Conservation (phyloP, 2,888 invertebrate genomes). For the Meloe dianella region DNA sequence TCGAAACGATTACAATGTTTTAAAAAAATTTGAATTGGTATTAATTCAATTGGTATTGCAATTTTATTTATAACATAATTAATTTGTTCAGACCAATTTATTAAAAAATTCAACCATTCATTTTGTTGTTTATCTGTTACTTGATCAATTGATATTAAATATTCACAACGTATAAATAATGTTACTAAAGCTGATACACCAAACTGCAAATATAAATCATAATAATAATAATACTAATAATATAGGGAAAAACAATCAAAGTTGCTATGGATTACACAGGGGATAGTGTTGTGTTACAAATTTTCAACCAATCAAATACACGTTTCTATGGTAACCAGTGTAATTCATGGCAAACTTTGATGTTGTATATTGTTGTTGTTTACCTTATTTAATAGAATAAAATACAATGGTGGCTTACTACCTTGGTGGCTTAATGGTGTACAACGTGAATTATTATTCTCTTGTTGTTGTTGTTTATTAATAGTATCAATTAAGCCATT, state of each 20-base stretch:
- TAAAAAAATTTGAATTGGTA: constrained; percentile 51
- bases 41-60: constrained; percentile 52
- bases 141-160: constrained; percentile 55
- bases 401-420: constrained; percentile 56
- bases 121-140: constrained; percentile 50
- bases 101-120: constrained; percentile 64
- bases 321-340: too few relatives aligned
- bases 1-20: constrained; percentile 52
- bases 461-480: too few relatives aligned
- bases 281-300: too few relatives aligned
- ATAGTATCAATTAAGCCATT: constrained; percentile 52
- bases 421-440: constrained; percentile 57
- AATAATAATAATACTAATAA: too few relatives aligned
- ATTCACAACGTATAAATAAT: constrained; percentile 62
- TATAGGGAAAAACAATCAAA: too few relatives aligned
- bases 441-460: constrained; percentile 51
- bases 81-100: constrained; percentile 60
- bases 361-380: too few relatives aligned
- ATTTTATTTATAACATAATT: constrained; percentile 43
- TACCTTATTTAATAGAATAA: constrained; percentile 63
- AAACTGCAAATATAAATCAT: too few relatives aligned
- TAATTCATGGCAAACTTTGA: too few relatives aligned
- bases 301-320: too few relatives aligned
- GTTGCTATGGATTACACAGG: too few relatives aligned
- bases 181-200: constrained; percentile 64